These are phyloP conservation scores for Aegotheles bennettii DNA, from an alignment of 2,113 vertebrate genomes.

Conservation along the genomic window DNA sequence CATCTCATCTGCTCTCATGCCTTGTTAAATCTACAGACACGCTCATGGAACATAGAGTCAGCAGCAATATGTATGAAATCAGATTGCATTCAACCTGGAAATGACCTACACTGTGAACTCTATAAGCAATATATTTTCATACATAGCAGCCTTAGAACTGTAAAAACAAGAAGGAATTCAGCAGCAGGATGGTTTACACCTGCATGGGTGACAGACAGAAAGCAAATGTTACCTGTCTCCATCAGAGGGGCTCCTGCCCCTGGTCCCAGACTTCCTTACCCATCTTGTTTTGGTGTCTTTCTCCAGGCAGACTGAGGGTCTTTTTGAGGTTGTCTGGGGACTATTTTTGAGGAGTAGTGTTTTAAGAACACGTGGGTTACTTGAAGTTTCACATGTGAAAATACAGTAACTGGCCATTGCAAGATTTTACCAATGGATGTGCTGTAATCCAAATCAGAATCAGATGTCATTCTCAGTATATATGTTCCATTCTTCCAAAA, in stretches of 20 bases:
- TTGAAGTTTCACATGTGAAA: not conserved
- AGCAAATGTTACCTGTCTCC: not conserved
- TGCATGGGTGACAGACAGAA: not conserved
- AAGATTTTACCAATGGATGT: rapidly evolving
- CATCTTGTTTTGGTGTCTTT: not conserved
- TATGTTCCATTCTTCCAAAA: not conserved
- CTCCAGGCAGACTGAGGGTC: not conserved
- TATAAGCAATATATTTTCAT: not conserved
- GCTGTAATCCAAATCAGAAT: not conserved
- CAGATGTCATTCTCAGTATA: rapidly evolving
- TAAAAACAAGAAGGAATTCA: not conserved
- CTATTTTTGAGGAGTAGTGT: not conserved
- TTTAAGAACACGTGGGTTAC: not conserved
- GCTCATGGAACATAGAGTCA: not conserved
- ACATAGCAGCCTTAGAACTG: not conserved
- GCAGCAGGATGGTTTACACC: not conserved
- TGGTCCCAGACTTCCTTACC: not conserved
- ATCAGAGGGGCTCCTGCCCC: not conserved
- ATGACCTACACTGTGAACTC: not conserved
- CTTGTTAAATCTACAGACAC: not conserved
- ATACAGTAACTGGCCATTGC: not conserved
- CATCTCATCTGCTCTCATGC: not conserved
- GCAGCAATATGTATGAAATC: not conserved
- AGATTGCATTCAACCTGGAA: not conserved
- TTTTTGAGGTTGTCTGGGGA: not conserved